Evolutionary conservation across 2,113 vertebrate genomes (phyloP), one percentile per base, ranked within the genome.

Genomic region (Ibidorhyncha struthersii): DNA sequence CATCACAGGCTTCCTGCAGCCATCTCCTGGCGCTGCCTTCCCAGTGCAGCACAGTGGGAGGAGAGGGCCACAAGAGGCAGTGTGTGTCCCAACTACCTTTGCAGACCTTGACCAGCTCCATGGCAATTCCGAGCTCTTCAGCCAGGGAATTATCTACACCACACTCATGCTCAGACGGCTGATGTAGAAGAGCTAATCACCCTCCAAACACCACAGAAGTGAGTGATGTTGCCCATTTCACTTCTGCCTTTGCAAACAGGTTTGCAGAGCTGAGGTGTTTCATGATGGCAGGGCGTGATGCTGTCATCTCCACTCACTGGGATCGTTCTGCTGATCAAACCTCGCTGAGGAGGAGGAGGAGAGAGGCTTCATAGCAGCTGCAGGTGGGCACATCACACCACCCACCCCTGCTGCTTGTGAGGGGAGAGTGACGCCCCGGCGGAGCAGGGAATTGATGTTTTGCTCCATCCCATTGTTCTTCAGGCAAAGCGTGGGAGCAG

Each of bases 401-500:
- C 88, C 52, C 0, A 0, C 41, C 19, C 5, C 40, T 91, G 62
- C 67, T 73, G 50, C 73, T 58, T 81, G 27, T 47, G 27, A 49
- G n/a, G 47, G 23, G 53, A 61, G 18, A 85, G 30, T 34, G 41
- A 58, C 4, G 4, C 26, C n/a, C 56, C 0, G 0, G 45, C 27
- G 15, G 69, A 79, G n/a, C 10, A 2, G 49, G 6, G 52, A 80
- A n/a, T 34, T 36, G 49, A 26, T 43, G 29, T 52, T 85, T 67
- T 65, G 56, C 58, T 93, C 36, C 38, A 56, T 85, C 40, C 47
- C 2, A 1, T 59, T 89, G 61, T 82, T 86, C 43, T 90, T 83
- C 30, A 83, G 62, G 76, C 62, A 55, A 52, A 65, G 29, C 1
- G 2, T n/a, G 47, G 83, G 52, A 85, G 22, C 21, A 56, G 67